Evolutionary conservation across 2,888 invertebrate genomes (phyloP), one percentile per base, ranked within the genome.

Genomic region (Cyclophora albipunctata): DNA sequence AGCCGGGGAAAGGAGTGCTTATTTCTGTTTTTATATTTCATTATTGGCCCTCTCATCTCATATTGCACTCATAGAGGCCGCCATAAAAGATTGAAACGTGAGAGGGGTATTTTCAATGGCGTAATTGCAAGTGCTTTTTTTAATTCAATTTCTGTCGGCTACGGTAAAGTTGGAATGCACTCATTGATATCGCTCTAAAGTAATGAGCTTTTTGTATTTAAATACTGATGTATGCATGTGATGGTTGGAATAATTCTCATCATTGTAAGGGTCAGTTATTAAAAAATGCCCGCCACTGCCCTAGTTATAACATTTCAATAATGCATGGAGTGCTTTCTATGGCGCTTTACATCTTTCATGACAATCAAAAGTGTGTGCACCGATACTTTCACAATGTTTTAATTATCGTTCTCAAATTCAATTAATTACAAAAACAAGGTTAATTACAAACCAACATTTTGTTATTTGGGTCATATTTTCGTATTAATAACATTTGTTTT

Each of bases 1-100:
- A 71, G 69, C 73, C 70, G 73, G 73, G 73, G 77, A 77, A 82
- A 79, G 75, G 75, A 81, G 80, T 79, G 75, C 84, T 84, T 81
- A 81, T 83, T 82, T 79, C 78, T 84, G 83, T 85, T 87, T 85
- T 87, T 85, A 85, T 85, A 84, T 86, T 86, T 84, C 81, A 86
- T 87, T 86, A 85, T 87, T 87, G 83, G 86, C 84, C 78, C 84
- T 84, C 86, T 85, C 84, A 81, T 82, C 86, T 84, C 85, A 76
- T 82, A 84, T 84, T 84, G 84, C 85, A 83, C 83, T 83, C 84
- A 84, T 81, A 83, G 81, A 81, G 80, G 77, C 83, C 79, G 81
- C 78, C 73, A 86, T 84, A 87, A 86, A 87, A 79, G 85, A 82
- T 85, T 88, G 87, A 86, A 87, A 87, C 83, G 84, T 75, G 83